A percentile compares a stretch with the other conserved stretches of the same genome.
These are phyloP conservation scores for Pogona vitticeps DNA, from an alignment of 2,113 vertebrate species.

Conservation along the genomic window DNA sequence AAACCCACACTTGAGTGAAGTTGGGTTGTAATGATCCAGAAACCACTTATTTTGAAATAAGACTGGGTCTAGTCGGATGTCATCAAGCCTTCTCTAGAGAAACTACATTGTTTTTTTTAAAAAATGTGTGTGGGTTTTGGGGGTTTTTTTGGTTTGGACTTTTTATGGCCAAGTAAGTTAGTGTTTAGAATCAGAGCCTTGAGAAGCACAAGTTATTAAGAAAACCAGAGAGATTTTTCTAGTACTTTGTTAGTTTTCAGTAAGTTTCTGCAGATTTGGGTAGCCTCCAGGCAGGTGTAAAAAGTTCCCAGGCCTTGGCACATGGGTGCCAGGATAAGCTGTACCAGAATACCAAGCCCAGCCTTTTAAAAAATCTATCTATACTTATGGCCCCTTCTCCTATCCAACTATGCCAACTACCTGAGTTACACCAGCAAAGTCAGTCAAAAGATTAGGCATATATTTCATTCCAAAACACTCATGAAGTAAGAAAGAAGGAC, in stretches of 20 bases:
- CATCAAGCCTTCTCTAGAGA: neutral
- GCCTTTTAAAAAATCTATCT: neutral
- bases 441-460: constrained; percentile 52
- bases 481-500: constrained; percentile 72
- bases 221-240: neutral
- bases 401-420: constrained; percentile 12
- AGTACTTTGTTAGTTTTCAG: too few species aligned
- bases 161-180: neutral
- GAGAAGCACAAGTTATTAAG: neutral
- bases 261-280: neutral
- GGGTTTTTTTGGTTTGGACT: neutral
- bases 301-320: neutral
- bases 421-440: constrained; percentile 62
- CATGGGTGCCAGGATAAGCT: constrained; percentile 19
- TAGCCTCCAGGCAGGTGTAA: neutral
- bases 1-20: neutral
- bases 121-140: neutral
- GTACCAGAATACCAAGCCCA: constrained; percentile 20
- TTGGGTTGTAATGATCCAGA: neutral
- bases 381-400: neutral
- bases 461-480: constrained; percentile 78
- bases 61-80: neutral
- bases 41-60: neutral
- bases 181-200: neutral
- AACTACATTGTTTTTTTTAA: neutral